Evolutionary conservation across 1,140 invertebrate genomes (phyloP).

Genomic region (Caenorhabditis elegans): DNA sequence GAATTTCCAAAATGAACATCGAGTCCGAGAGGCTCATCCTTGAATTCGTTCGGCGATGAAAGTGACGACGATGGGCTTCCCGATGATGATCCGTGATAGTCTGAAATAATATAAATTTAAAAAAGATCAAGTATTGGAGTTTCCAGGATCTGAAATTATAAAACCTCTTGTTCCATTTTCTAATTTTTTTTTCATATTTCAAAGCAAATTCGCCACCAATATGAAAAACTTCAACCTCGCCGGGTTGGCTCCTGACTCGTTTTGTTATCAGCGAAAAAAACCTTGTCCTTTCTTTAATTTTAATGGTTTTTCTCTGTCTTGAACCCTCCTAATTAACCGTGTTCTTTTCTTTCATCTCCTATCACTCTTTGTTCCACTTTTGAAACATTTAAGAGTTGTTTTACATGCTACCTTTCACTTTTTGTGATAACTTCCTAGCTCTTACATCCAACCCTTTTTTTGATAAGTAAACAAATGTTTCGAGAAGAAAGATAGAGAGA

Average conservation of each 20-base stretch:
- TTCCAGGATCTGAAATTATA: too few species aligned
- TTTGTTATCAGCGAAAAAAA: not conserved
- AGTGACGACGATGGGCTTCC: slow-evolving; percentile 28
- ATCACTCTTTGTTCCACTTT: slow-evolving; percentile 4
- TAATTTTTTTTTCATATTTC: not conserved
- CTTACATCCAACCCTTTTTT: not conserved
- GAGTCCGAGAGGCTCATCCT: slow-evolving; percentile 26
- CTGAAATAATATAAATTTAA: slow-evolving; percentile 30
- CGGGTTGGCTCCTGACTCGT: not conserved
- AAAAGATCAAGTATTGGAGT: too few species aligned
- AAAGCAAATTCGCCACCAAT: too few species aligned
- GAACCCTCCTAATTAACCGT: not conserved
- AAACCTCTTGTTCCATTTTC: not conserved
- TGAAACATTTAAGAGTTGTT: not conserved
- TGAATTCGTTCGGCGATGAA: slow-evolving; percentile 13
- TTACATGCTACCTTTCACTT: not conserved
- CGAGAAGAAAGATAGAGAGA: not conserved
- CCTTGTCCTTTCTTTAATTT: not conserved
- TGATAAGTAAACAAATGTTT: not conserved
- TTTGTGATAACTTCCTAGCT: not conserved
- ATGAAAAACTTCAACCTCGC: too few species aligned
- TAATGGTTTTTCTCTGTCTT: not conserved
- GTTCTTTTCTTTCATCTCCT: not conserved
- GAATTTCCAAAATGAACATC: slow-evolving; percentile 27
- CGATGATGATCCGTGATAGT: slow-evolving; percentile 34